Base-by-base conservation (phyloP, 2,113 vertebrate species). In the Mesitornis unicolor region DNA sequence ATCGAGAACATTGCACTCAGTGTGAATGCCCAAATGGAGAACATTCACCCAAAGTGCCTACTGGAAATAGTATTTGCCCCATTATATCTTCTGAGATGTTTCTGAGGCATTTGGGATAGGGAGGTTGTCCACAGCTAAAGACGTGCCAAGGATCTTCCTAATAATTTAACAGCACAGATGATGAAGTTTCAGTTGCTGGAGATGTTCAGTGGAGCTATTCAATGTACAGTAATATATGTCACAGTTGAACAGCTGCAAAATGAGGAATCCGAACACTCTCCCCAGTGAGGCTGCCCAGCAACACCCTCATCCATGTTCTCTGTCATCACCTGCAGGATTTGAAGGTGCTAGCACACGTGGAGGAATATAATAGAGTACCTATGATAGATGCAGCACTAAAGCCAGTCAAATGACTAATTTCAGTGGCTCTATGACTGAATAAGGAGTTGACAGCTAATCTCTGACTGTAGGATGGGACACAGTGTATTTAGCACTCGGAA, bases 371-470 rank as follows among this genome's bases (percentile, higher is more conserved):
- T 13, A 57, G 15, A 60, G 9, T 60, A 73, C 14, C 9, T 35
- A 9, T 50, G 75, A 74, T 11, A 80, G 71, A 57, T 74, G 59
- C 7, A n/a, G 24, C 38, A 64, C 36, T 50, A 57, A 73, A 80
- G 40, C 14, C 73, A 43, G 28, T 29, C 57, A 71, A 68, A 69
- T 48, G 15, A 76, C 53, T 65, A 53, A 76, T 76, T 54, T 35
- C 65, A 70, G 53, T 59, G 74, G 36, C 65, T 82, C 54, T 83
- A 4, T 65, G 65, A 76, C 48, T 78, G 31, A 92, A 54, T 36
- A 61, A 29, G 12, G 28, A 60, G 16, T 7, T 84, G 61, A 85
- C 74, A 84, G 33, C 33, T 89, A 57, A 87, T 87, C 65, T 96
- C 36, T 57, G 33, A 51, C 60, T 78, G 48, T 76, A 76, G 48